A percentile compares a stretch with the other conserved stretches of the same genome.
These are phyloP conservation scores for Sinopyrophorus schimmeli DNA, from an alignment of 2,888 invertebrate species.

Conservation along the genomic window DNA sequence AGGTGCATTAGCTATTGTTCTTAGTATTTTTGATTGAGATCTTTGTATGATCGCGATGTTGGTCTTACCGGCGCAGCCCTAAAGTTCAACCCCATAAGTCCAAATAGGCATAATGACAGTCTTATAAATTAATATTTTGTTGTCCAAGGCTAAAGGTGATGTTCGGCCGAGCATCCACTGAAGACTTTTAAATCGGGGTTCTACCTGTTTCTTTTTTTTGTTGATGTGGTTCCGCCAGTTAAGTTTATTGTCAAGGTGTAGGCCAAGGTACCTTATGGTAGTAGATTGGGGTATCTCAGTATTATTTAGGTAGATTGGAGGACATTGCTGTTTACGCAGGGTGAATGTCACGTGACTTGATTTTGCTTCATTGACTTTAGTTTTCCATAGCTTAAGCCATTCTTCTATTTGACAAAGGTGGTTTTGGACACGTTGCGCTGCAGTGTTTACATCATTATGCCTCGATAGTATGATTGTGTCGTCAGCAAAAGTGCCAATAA, in stretches of 20 bases:
- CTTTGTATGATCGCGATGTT: slow-evolving; percentile 7
- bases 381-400: too few species aligned
- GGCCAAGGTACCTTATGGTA: slow-evolving; percentile 2
- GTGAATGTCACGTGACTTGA: slow-evolving; percentile 2
- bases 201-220: slow-evolving; percentile 6
- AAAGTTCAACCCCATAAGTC: slow-evolving; percentile 5
- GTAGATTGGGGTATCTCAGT: slow-evolving; percentile 8
- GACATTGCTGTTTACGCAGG: slow-evolving; percentile 2
- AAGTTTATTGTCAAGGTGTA: slow-evolving; percentile 5
- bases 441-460: slow-evolving; percentile 1
- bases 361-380: too few species aligned
- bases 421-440: background rate
- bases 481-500: background rate
- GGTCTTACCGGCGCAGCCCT: slow-evolving; percentile 1
- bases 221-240: slow-evolving; percentile 1
- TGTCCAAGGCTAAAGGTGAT: slow-evolving; percentile 6
- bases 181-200: slow-evolving; percentile 2
- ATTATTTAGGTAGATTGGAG: slow-evolving; percentile 9
- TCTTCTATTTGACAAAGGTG: too few species aligned
- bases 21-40: slow-evolving; percentile 2
- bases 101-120: slow-evolving; percentile 5
- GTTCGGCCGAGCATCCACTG: slow-evolving; percentile 7
- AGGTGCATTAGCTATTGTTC: slow-evolving; percentile 3
- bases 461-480: slow-evolving; percentile 5
- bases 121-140: slow-evolving; percentile 7